A percentile compares a stretch with the other conserved stretches of the same genome.
Evolutionary conservation across 2,113 vertebrate species (phyloP).

Genomic region (Aspidoscelis tigris): DNA sequence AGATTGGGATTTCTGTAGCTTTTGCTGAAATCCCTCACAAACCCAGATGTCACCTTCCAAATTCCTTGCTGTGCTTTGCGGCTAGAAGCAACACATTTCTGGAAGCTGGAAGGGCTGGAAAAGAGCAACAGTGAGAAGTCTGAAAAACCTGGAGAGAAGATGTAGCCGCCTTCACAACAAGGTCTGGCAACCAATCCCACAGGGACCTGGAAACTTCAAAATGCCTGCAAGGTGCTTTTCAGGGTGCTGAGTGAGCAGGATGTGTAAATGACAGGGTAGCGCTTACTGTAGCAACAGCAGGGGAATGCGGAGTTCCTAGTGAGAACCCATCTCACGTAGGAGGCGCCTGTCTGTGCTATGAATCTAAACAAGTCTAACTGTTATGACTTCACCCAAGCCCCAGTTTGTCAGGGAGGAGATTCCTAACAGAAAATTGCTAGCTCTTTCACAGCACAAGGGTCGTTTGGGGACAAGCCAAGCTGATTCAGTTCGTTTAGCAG

Average conservation of each 20-base stretch:
- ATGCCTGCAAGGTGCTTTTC: background rate
- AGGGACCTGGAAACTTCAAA: background rate
- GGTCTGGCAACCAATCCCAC: background rate
- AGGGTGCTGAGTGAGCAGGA: background rate
- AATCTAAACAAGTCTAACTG: background rate
- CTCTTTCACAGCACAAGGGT: background rate
- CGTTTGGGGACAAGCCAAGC: too few species aligned
- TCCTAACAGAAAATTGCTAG: background rate
- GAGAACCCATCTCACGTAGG: background rate
- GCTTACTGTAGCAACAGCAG: background rate
- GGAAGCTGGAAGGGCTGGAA: background rate
- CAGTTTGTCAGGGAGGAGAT: background rate
- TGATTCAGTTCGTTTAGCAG: too few species aligned
- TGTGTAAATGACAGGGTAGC: background rate
- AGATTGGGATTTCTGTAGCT: slow-evolving; percentile 27
- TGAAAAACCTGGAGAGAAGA: background rate
- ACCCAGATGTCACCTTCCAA: slow-evolving; percentile 36
- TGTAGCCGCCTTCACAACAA: background rate
- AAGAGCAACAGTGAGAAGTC: background rate
- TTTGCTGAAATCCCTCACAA: slow-evolving; percentile 53
- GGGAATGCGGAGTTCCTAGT: too few species aligned
- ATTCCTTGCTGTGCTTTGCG: background rate
- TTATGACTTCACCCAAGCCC: background rate
- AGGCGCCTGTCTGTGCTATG: background rate
- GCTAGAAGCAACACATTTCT: background rate